phyloP scores from a whole-genome alignment of 2,797 vertebrate species.

The Synanceia verrucosa region DNA sequence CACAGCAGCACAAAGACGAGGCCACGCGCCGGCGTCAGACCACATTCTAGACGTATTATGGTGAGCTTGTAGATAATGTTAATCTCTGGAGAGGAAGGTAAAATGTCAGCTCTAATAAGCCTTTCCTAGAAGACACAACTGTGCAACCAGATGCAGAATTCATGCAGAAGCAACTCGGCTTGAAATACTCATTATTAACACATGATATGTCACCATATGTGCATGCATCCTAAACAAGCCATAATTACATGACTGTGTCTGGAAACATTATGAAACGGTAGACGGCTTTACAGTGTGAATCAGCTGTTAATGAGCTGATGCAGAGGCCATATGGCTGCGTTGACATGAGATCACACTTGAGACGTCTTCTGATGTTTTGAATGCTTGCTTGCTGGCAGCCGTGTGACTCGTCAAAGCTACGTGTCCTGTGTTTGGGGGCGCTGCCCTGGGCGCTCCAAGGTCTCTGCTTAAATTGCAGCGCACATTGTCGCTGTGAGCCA shows the following conservation, averaged over 20 bases:
- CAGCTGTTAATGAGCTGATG: constrained; percentile 13
- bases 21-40: background rate
- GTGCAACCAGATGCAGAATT: background rate
- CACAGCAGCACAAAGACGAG: background rate
- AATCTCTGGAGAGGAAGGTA: background rate
- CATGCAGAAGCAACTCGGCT: background rate
- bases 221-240: background rate
- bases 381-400: constrained; percentile 1
- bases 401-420: constrained; percentile 18
- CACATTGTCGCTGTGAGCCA: constrained; percentile 17
- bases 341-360: background rate
- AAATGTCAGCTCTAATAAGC: background rate
- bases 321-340: background rate
- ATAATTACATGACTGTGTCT: background rate
- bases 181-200: constrained; percentile 16
- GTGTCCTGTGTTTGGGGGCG: constrained; percentile 13
- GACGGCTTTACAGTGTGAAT: background rate
- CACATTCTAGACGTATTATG: background rate
- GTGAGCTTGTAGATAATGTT: background rate
- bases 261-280: background rate
- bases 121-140: background rate
- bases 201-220: constrained; percentile 31
- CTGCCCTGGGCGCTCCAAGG: constrained; percentile 9
- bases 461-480: constrained; percentile 18
- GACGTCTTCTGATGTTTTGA: background rate